Base-by-base conservation (phyloP, 2,888 invertebrate species). In the Trachelus iudaicus region DNA sequence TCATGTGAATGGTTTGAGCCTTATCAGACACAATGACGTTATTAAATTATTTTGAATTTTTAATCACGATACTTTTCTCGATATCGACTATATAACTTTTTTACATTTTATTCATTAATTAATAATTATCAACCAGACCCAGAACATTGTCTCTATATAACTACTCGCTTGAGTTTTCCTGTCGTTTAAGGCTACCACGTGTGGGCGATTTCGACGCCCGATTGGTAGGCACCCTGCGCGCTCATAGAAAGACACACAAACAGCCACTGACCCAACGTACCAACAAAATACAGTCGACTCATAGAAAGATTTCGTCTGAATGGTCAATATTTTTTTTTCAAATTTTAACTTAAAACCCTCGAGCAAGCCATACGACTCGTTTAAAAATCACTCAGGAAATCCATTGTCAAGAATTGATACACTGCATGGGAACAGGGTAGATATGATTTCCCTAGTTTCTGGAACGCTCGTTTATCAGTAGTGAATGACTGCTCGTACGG, bases 121-220 rank as follows among this genome's bases (percentile, higher is more conserved):
- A 35, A 35, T 12, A 40, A 56, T 23, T 56, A 56, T 56, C 56
- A 2, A 23, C 1, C 23, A 56, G 2, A 56, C 2, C 23, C 4
- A 56, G 77, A 77, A 69, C 71, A 34, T 69, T 78, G 75, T 78
- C 80, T 79, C 80, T 71, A 69, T 69, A 73, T 77, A 76, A 79
- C 75, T 78, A 77, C 80, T 73, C 73, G 37, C 78, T 68, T 78
- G 73, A 76, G 73, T 33, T 75, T 79, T 83, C 82, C 80, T 81
- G 81, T 81, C 85, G 79, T 87, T 85, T 83, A 87, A 87, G 56
- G 77, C 87, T 87, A 81, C 73, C 77, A 69, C 37, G 73, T 73
- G 84, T 84, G 81, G 83, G 89, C 87, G 89, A 90, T 86, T 89
- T 90, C 90, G 89, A 90, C 84, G 89, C 89, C 85, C 81, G 88